phyloP scores from a whole-genome alignment of 2,888 invertebrate species.

The Ischnura elegans region DNA sequence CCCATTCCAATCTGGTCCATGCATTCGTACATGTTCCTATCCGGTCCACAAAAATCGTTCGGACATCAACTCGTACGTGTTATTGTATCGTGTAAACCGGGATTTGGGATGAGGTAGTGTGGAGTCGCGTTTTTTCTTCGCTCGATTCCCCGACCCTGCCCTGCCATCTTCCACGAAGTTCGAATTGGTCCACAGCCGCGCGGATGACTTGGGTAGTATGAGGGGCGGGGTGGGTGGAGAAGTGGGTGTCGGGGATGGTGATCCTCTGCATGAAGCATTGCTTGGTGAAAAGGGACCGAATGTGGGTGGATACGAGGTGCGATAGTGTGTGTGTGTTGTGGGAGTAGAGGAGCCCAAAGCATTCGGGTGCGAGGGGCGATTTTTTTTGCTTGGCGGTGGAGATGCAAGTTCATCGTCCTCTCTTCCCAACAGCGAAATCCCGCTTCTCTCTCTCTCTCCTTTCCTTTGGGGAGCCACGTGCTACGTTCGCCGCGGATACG shows the following conservation, averaged over 20 bases:
- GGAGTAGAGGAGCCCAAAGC: neutral
- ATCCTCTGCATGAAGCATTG: slow-evolving; percentile 58
- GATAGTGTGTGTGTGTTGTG: neutral
- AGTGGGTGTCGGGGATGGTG: neutral
- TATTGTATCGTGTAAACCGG: too few species aligned
- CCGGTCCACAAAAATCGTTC: too few species aligned
- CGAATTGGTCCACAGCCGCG: neutral
- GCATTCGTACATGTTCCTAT: too few species aligned
- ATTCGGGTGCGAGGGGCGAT: neutral
- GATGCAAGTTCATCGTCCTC: slow-evolving; percentile 56
- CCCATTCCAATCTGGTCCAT: too few species aligned
- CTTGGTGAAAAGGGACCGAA: slow-evolving; percentile 56
- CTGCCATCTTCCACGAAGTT: neutral
- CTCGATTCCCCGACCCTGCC: too few species aligned
- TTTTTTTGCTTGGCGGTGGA: neutral
- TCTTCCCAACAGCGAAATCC: neutral
- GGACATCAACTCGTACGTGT: too few species aligned
- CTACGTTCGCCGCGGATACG: too few species aligned
- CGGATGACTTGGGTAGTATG: neutral
- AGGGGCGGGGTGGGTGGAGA: neutral
- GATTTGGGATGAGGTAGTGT: too few species aligned
- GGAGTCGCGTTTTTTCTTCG: too few species aligned
- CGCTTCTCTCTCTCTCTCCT: neutral
- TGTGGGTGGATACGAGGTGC: neutral
- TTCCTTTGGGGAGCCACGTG: too few species aligned